Evolutionary conservation across 1,140 invertebrate species (phyloP).

Genomic region (Microvelia longipes): DNA sequence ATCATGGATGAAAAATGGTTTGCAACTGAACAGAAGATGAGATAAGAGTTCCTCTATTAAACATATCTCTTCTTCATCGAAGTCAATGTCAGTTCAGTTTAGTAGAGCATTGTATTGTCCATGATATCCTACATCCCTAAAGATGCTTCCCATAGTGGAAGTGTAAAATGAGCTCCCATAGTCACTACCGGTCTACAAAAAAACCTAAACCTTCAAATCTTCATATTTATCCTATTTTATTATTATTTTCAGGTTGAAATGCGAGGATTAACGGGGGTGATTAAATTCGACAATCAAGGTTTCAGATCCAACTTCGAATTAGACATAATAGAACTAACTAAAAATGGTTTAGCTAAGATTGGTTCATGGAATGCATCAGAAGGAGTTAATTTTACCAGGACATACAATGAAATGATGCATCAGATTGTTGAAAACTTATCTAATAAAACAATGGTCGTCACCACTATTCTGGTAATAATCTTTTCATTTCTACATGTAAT

Average conservation of each 20-base stretch:
- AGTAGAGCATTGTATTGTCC: too few species aligned
- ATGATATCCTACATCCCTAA: too few species aligned
- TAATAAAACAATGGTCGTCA: constrained; percentile 83
- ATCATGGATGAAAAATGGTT: too few species aligned
- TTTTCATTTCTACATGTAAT: too few species aligned
- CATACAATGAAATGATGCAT: constrained; percentile 63
- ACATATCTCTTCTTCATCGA: too few species aligned
- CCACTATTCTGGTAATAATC: constrained; percentile 69
- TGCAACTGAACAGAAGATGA: too few species aligned
- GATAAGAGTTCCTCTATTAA: too few species aligned
- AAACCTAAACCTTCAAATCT: too few species aligned
- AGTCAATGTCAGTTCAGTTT: too few species aligned
- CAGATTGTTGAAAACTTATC: constrained; percentile 73
- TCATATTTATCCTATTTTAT: constrained; percentile 54
- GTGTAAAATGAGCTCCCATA: too few species aligned
- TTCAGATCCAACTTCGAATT: constrained; percentile 80
- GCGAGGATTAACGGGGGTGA: constrained; percentile 76
- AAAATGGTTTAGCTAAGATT: constrained; percentile 63
- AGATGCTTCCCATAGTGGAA: too few species aligned
- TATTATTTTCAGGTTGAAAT: constrained; percentile 56
- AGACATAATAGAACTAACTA: constrained; percentile 74
- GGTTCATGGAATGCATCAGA: constrained; percentile 78
- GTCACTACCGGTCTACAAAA: too few species aligned
- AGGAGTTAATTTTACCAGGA: constrained; percentile 78
- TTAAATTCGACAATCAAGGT: constrained; percentile 88